Evolutionary conservation across 2,797 vertebrate species (phyloP).

Genomic region (Danionella dracula): DNA sequence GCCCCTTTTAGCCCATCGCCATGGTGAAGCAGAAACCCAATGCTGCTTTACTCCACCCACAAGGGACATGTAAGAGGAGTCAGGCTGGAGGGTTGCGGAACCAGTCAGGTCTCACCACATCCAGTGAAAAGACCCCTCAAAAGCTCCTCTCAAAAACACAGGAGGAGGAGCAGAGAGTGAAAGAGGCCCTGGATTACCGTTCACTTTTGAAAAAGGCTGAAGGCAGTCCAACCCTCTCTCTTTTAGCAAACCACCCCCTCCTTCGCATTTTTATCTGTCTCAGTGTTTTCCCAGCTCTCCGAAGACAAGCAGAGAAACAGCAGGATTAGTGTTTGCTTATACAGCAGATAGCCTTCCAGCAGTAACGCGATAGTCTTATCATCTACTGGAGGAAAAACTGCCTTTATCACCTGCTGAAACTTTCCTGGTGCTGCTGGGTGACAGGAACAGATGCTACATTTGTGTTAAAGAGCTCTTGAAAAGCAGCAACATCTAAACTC

Average conservation of each 20-base stretch:
- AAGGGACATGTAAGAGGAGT: constrained; percentile 5
- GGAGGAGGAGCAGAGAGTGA: constrained; percentile 21
- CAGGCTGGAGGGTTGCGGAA: constrained; percentile 43
- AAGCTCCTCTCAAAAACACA: constrained; percentile 39
- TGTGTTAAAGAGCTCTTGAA: background rate
- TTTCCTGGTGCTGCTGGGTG: background rate
- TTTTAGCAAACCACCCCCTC: constrained; percentile 4
- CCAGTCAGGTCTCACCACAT: constrained; percentile 49
- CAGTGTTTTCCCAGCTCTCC: background rate
- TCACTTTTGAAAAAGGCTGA: constrained; percentile 34
- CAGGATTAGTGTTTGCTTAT: constrained; percentile 26
- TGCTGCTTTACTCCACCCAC: constrained; percentile 22
- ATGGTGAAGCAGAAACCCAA: constrained; percentile 39
- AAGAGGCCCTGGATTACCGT: constrained; percentile 14
- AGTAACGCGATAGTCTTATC: constrained; percentile 20
- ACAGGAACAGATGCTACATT: constrained; percentile 1
- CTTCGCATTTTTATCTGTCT: constrained; percentile 1
- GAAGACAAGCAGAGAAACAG: constrained; percentile 27
- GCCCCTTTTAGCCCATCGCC: background rate
- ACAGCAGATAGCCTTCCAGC: constrained; percentile 3
- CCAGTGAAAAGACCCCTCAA: constrained; percentile 47
- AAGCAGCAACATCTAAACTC: too few species aligned
- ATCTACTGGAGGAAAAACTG: constrained; percentile 4
- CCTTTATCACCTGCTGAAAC: constrained; percentile 9
- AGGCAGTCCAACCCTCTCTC: background rate